A percentile compares a stretch with the other conserved stretches of the same genome.
phyloP scores from a whole-genome alignment of 2,113 vertebrate species.

The Coptodon bakossiorum region DNA sequence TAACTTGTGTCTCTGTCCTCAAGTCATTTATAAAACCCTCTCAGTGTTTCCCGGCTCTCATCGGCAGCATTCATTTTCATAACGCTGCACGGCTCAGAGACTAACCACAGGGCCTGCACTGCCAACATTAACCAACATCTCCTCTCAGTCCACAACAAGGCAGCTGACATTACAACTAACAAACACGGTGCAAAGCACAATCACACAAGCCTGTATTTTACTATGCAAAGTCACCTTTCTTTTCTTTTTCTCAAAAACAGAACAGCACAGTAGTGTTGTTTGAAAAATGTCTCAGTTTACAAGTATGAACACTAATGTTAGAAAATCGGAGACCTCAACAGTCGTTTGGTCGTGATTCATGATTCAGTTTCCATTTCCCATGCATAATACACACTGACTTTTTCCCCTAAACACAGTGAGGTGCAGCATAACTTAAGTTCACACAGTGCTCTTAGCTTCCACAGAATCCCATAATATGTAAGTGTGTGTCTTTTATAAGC shows the following conservation, averaged over 20 bases:
- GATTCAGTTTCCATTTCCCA: neutral
- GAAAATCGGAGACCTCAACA: neutral
- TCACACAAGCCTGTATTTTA: neutral
- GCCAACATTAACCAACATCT: neutral
- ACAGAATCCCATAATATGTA: neutral
- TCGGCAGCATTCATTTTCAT: neutral
- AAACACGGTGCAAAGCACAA: neutral
- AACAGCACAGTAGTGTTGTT: neutral
- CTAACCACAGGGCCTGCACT: neutral
- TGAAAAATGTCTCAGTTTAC: neutral
- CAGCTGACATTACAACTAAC: neutral
- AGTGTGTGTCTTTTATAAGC: neutral
- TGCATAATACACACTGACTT: neutral
- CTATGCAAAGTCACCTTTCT: neutral
- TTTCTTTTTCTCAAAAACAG: neutral
- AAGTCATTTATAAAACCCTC: neutral
- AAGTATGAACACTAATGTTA: neutral
- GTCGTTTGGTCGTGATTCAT: neutral
- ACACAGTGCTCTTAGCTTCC: neutral
- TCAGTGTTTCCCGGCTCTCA: neutral
- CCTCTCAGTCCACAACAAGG: neutral
- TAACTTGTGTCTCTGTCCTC: neutral
- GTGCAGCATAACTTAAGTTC: neutral
- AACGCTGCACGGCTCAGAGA: neutral
- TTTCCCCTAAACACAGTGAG: neutral